Percentiles rank a stretch among this genome's conserved stretches.
These are phyloP conservation scores for Salvelinus fontinalis DNA, from an alignment of 2,113 vertebrate genomes.

Conservation along the genomic window DNA sequence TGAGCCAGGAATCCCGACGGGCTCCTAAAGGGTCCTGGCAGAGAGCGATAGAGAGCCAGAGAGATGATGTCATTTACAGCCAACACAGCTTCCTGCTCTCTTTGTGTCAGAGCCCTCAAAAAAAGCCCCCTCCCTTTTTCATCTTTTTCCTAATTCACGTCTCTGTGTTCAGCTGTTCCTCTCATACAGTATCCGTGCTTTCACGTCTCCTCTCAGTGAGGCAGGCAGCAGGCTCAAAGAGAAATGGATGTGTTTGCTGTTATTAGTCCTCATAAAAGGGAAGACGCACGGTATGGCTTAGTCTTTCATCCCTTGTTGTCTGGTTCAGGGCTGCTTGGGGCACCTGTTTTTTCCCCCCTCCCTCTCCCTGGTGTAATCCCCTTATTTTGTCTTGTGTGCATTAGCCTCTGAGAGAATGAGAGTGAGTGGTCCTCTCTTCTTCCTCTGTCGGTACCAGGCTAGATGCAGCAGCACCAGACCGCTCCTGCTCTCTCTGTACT, in stretches of 20 bases:
- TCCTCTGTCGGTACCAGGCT: background rate
- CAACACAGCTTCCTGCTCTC: background rate
- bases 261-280: constrained; percentile 32
- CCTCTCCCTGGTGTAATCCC: constrained; percentile 29
- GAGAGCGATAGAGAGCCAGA: too few species aligned
- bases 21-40: constrained; percentile 17
- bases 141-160: constrained; percentile 31
- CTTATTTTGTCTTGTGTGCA: constrained; percentile 48
- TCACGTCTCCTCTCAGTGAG: constrained; percentile 18
- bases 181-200: constrained; percentile 22
- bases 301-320: constrained; percentile 18
- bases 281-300: constrained; percentile 21
- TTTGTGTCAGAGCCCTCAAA: background rate
- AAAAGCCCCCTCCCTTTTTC: background rate
- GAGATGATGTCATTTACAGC: constrained; percentile 4
- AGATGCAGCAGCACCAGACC: background rate
- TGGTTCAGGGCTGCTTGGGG: constrained; percentile 15
- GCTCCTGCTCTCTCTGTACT: background rate
- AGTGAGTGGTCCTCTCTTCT: constrained; percentile 9
- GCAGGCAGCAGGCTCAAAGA: background rate
- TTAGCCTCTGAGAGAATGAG: constrained; percentile 22
- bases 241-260: background rate
- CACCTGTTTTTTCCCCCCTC: background rate
- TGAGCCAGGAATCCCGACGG: constrained; percentile 46
- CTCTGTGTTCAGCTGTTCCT: constrained; percentile 36